Conservation (phyloP, 2,797 vertebrate genomes). For the Alfaro cultratus region DNA sequence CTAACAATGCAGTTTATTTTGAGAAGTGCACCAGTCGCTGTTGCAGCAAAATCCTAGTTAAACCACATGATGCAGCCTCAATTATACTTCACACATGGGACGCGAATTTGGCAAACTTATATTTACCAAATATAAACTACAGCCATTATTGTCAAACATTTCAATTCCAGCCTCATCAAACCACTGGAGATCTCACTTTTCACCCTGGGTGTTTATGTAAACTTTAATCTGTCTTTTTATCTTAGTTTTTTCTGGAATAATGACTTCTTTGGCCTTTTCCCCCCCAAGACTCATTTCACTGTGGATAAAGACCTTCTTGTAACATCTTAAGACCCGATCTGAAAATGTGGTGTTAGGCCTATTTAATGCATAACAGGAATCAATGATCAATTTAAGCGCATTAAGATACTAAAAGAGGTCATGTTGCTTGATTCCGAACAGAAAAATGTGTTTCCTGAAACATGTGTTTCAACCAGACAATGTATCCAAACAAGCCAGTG, state of each 20-base stretch:
- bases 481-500: background rate
- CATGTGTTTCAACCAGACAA: background rate
- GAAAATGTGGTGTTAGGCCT: background rate
- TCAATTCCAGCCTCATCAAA: background rate
- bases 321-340: background rate
- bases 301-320: background rate
- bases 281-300: background rate
- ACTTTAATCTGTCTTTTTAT: background rate
- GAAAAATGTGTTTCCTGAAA: background rate
- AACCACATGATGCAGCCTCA: background rate
- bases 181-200: background rate
- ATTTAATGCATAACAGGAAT: background rate
- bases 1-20: background rate
- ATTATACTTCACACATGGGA: background rate
- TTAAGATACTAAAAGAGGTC: background rate
- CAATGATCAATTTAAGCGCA: background rate
- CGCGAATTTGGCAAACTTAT: background rate
- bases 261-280: background rate
- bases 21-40: background rate
- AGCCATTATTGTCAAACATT: background rate
- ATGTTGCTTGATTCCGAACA: background rate
- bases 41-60: background rate
- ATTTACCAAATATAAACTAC: background rate
- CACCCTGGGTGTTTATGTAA: background rate
- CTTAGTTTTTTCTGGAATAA: background rate